A percentile compares a stretch with the other conserved stretches of the same genome.
Evolutionary conservation across 2,113 vertebrate genomes (phyloP).

Genomic region (Cebus imitator): DNA sequence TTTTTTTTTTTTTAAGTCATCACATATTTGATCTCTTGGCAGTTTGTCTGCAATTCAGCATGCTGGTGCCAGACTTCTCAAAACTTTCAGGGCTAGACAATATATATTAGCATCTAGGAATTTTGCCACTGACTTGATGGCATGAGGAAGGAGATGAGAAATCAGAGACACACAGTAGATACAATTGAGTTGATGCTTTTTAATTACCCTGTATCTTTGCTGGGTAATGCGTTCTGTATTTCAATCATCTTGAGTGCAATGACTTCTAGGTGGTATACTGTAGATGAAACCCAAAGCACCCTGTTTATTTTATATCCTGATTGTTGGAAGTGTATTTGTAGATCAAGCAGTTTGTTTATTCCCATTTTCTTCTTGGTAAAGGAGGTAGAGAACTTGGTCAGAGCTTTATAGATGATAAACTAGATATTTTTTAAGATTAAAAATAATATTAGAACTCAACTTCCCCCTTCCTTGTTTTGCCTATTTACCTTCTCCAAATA

Average conservation of each 20-base stretch:
- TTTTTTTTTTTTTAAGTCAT: background rate
- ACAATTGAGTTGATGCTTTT: background rate
- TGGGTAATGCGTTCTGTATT: background rate
- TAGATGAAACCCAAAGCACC: background rate
- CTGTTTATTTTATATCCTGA: background rate
- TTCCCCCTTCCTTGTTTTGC: background rate
- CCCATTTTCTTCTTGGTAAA: background rate
- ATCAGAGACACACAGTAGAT: background rate
- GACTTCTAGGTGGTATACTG: background rate
- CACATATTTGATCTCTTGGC: background rate
- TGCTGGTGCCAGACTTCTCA: constrained; percentile 28
- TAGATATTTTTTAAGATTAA: background rate
- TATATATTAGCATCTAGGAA: constrained; percentile 41
- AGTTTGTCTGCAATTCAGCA: background rate
- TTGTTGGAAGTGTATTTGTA: background rate
- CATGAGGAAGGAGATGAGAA: background rate
- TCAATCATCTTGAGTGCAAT: background rate
- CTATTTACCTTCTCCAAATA: background rate
- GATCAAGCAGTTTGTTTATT: background rate
- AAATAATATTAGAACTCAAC: background rate
- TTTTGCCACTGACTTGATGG: constrained; percentile 39
- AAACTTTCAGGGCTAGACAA: background rate
- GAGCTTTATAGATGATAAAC: background rate
- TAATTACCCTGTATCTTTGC: background rate
- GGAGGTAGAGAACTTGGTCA: background rate